Evolutionary conservation across 1,140 invertebrate species (phyloP).

Genomic region (Euglossa dilemma): DNA sequence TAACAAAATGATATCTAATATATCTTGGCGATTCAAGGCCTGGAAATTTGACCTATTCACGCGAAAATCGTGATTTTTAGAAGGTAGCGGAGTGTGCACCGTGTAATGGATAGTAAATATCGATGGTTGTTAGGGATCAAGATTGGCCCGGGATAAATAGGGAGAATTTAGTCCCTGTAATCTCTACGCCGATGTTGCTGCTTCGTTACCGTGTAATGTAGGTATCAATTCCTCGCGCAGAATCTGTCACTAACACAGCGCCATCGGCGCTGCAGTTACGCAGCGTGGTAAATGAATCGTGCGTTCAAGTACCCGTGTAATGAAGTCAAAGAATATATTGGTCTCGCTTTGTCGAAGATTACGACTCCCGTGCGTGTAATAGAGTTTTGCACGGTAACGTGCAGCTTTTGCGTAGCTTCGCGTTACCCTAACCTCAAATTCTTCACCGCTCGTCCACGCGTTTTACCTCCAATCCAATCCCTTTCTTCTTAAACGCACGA

Average conservation of each 20-base stretch:
- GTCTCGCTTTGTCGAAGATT: slow-evolving; percentile 73
- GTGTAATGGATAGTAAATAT: too few species aligned
- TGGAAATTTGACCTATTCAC: too few species aligned
- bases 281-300: slow-evolving; percentile 65
- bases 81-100: too few species aligned
- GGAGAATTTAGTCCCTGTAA: neutral
- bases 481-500: too few species aligned
- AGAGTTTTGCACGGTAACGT: slow-evolving; percentile 61
- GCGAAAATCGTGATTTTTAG: too few species aligned
- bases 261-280: slow-evolving; percentile 5
- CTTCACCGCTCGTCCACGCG: neutral
- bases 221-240: slow-evolving; percentile 6
- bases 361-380: slow-evolving; percentile 77
- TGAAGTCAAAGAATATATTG: slow-evolving; percentile 75
- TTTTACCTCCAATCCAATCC: too few species aligned
- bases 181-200: neutral
- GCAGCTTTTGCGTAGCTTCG: slow-evolving; percentile 4
- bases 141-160: too few species aligned
- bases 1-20: too few species aligned
- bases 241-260: neutral
- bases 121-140: too few species aligned
- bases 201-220: neutral
- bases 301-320: slow-evolving; percentile 79
- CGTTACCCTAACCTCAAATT: neutral
- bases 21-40: too few species aligned